Evolutionary conservation across 2,888 invertebrate species (phyloP), one percentile per base, ranked within the genome.

Genomic region (Drymonia ruficornis): DNA sequence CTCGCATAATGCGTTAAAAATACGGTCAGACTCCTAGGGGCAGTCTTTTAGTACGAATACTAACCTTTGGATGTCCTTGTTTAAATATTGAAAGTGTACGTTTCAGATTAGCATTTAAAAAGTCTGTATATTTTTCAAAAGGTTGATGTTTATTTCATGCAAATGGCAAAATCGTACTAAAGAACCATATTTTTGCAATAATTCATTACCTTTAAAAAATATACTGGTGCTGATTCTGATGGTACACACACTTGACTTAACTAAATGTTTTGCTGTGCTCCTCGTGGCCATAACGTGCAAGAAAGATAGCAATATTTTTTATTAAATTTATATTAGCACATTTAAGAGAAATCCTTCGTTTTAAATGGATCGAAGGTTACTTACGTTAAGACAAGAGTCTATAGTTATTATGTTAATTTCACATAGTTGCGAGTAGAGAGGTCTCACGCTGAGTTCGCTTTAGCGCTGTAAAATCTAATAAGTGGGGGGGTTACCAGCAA

Each of bases 381-480:
- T 31, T 31, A n/a, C n/a, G n/a, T n/a, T n/a, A 11, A 31, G 12
- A 31, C 31, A 0, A 31, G 31, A 23, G 23, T 36, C 5, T 8
- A 40, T 40, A 40, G 40, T 56, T 47, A 52, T 50, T 48, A 56
- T 48, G 43, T 51, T 60, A 44, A 50, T 55, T 50, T 42, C 15
- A 53, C 44, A 55, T 50, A 44, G 16, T 42, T 38, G 19, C 15
- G 34, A 57, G 51, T 29, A 60, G 34, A 28, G 12, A 19, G 52
- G 45, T 19, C 45, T 59, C 64, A 53, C 59, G 52, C 56, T 53
- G 52, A 59, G 63, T 67, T 67, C 69, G 68, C 59, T 66, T 64
- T 59, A 49, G 55, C 54, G 59, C 63, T 66, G 67, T 72, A 65
- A 74, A 76, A 77, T 74, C 70, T 80, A 81, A 81, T 81, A 80